Conservation (phyloP, 2,888 invertebrate genomes). For the Watsonalla binaria region DNA sequence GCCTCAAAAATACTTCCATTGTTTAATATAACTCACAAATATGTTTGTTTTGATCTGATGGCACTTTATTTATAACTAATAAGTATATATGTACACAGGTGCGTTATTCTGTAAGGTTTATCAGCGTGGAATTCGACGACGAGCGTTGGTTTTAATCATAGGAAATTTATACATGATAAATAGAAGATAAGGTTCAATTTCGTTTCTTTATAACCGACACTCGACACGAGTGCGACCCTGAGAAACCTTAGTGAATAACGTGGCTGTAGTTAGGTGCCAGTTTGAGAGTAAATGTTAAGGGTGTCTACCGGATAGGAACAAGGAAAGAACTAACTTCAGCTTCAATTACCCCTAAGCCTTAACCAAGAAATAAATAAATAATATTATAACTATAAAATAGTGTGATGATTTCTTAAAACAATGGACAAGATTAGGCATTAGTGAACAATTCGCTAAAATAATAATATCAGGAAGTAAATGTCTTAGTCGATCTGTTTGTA, state of each 20-base stretch:
- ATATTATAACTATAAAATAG: slow-evolving; percentile 57
- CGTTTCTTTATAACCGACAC: too few relatives aligned
- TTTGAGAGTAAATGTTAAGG: slow-evolving; percentile 15
- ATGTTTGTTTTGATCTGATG: slow-evolving; percentile 34
- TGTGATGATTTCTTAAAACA: slow-evolving; percentile 67
- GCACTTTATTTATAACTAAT: slow-evolving; percentile 38
- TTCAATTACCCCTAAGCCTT: slow-evolving; percentile 46
- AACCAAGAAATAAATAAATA: slow-evolving; percentile 66
- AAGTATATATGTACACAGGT: slow-evolving; percentile 13
- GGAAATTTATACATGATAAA: too few relatives aligned
- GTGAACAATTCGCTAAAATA: slow-evolving; percentile 48
- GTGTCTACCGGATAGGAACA: slow-evolving; percentile 55
- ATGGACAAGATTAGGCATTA: slow-evolving; percentile 74
- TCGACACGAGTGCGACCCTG: too few relatives aligned
- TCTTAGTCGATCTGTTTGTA: neutral
- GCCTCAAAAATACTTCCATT: slow-evolving; percentile 54
- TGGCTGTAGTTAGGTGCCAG: slow-evolving; percentile 36
- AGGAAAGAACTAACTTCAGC: slow-evolving; percentile 37
- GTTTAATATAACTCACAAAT: slow-evolving; percentile 24
- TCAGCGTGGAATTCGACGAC: too few relatives aligned
- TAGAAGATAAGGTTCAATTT: too few relatives aligned
- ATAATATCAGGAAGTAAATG: slow-evolving; percentile 27
- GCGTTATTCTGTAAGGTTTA: too few relatives aligned
- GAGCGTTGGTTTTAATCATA: too few relatives aligned
- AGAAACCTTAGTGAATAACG: too few relatives aligned